phyloP scores from a whole-genome alignment of 2,888 invertebrate species.

The Leucozona laternaria region DNA sequence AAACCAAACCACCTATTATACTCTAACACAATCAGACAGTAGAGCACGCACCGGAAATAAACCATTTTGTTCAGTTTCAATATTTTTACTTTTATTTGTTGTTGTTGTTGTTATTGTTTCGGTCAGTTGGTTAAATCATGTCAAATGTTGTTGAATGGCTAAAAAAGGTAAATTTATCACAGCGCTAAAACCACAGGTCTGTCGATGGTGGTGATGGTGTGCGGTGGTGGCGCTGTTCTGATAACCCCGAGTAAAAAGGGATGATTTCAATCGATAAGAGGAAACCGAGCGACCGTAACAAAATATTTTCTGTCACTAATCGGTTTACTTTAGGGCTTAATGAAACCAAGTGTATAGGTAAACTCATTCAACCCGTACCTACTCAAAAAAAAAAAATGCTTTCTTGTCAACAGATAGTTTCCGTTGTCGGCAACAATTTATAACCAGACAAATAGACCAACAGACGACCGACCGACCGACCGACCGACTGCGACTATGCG shows the following conservation, averaged over 20 bases:
- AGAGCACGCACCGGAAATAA: slow-evolving; percentile 52
- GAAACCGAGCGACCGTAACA: slow-evolving; percentile 31
- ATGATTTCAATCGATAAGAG: slow-evolving; percentile 21
- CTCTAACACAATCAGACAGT: slow-evolving; percentile 34
- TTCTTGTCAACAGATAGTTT: slow-evolving; percentile 65
- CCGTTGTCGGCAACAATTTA: slow-evolving; percentile 41
- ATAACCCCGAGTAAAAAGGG: background rate
- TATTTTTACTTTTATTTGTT: slow-evolving; percentile 7
- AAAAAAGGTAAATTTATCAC: slow-evolving; percentile 35
- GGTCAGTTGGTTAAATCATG: slow-evolving; percentile 43
- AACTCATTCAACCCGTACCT: background rate
- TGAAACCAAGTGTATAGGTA: slow-evolving; percentile 23
- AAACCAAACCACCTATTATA: background rate
- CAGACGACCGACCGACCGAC: background rate
- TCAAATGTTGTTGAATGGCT: slow-evolving; percentile 48
- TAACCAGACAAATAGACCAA: slow-evolving; percentile 23
- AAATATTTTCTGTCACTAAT: slow-evolving; percentile 63
- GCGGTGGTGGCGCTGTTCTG: background rate
- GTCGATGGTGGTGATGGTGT: background rate
- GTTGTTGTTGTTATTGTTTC: slow-evolving; percentile 27
- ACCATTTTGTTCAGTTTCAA: slow-evolving; percentile 32
- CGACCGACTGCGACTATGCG: background rate
- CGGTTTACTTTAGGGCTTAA: slow-evolving; percentile 41
- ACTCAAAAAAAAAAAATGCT: background rate
- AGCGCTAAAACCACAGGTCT: slow-evolving; percentile 36